Base-by-base conservation (phyloP, 2,113 vertebrate genomes). In the Crotalus helleri region DNA sequence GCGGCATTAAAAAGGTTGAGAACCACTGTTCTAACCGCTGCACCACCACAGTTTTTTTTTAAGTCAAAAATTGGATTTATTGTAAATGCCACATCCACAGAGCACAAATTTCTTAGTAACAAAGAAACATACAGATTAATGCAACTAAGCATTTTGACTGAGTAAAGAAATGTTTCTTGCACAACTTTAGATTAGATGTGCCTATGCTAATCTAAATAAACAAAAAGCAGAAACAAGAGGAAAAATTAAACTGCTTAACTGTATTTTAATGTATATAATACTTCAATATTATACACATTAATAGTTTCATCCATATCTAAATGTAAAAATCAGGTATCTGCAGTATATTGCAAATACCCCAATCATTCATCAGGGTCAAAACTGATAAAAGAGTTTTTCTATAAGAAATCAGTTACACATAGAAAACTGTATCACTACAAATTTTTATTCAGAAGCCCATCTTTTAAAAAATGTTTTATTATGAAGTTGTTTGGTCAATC, bases 401-500 rank as follows among this genome's bases (percentile, higher is more conserved):
- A 93, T 93, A 94, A 96, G 95, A 96, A 97, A 95, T 90, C 96
- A 97, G 94, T 94, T 94, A 96, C 95, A 94, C 96, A 94, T 92
- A 96, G 94, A 95, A 96, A 95, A 97, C 97, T 97, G 97, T 97
- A 97, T 97, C 98, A 97, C 98, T 98, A 98, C 98, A 98, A 98
- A 97, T 96, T 98, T 97, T 98, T 96, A 98, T 98, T 97, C 97
- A 97, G 96, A 97, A 98, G 97, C 96, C 95, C 97, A 98, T 97
- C 96, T 98, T 98, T 90, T 95, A 97, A 96, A 97, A 97, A 97
- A 97, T 97, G 95, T 96, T 96, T 97, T 97, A 96, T 97, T 97
- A 98, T 97, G 97, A 98, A 98, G 97, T 98, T 97, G 97, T 97
- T 97, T 97, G 97, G 96, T 97, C 97, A 97, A 97, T 95, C 95